Evolutionary conservation across 2,797 vertebrate genomes (phyloP).

Genomic region (Typhlichthys subterraneus): DNA sequence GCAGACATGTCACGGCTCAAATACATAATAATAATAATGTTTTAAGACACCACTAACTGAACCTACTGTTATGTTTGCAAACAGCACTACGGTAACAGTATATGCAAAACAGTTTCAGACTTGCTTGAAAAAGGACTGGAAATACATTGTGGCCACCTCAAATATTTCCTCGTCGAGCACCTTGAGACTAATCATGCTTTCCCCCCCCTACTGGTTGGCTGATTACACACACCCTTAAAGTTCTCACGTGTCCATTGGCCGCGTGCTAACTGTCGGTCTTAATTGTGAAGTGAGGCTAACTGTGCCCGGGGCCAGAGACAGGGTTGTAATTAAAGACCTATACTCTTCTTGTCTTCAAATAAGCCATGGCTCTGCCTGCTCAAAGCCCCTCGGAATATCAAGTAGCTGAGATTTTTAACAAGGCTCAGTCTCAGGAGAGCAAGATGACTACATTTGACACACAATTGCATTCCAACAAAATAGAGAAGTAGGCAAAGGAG

Average conservation of each 20-base stretch:
- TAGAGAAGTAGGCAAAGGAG: slow-evolving; percentile 24
- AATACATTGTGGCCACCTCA: slow-evolving; percentile 8
- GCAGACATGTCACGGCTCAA: too few relatives aligned
- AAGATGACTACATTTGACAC: slow-evolving; percentile 16
- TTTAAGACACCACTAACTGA: too few relatives aligned
- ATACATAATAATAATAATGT: too few relatives aligned
- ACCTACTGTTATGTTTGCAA: not conserved
- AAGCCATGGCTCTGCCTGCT: slow-evolving; percentile 67
- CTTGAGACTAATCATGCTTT: slow-evolving; percentile 22
- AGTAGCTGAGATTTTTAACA: slow-evolving; percentile 52
- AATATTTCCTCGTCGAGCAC: slow-evolving; percentile 29
- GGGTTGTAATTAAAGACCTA: slow-evolving; percentile 76
- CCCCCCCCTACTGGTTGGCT: slow-evolving; percentile 20
- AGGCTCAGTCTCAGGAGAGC: slow-evolving; percentile 30
- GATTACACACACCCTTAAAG: slow-evolving; percentile 30
- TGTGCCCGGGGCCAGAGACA: slow-evolving; percentile 60
- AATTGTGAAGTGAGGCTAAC: slow-evolving; percentile 69
- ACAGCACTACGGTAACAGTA: not conserved
- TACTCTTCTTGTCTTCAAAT: slow-evolving; percentile 73
- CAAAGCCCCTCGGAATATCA: slow-evolving; percentile 72
- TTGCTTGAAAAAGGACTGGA: slow-evolving; percentile 10
- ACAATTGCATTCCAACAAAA: slow-evolving; percentile 6
- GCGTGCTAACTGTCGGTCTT: slow-evolving; percentile 61
- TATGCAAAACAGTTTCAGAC: not conserved
- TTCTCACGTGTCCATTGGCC: slow-evolving; percentile 40